phyloP scores from a whole-genome alignment of 1,140 invertebrate species.

The Caenorhabditis briggsae region DNA sequence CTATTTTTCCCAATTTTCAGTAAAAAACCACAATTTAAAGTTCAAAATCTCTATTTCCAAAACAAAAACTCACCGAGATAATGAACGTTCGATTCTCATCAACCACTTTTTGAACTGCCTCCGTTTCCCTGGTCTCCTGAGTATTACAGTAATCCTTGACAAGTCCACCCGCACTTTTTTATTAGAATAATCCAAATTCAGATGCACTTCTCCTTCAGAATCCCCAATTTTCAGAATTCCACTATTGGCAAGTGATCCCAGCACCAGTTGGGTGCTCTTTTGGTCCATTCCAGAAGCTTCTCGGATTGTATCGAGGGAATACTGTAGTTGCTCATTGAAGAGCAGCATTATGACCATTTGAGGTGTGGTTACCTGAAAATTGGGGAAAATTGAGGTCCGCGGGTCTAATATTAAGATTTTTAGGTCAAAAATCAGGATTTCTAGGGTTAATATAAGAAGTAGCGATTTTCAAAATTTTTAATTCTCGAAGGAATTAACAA shows the following conservation, averaged over 20 bases:
- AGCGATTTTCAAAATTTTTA: no score
- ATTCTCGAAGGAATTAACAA: no score
- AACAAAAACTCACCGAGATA: no score
- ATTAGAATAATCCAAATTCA: constrained; percentile 37
- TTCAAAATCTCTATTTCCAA: no score
- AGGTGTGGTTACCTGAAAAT: constrained; percentile 83
- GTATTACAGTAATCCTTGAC: constrained; percentile 92
- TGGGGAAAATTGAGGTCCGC: no score
- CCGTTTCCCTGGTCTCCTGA: constrained; percentile 90
- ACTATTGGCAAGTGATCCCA: background rate
- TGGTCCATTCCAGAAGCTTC: background rate
- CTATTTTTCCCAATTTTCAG: no score
- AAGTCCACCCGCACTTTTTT: constrained; percentile 87
- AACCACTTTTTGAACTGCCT: constrained; percentile 96
- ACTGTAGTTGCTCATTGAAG: constrained; percentile 84
- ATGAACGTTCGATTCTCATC: constrained; percentile 94
- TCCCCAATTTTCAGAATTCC: background rate
- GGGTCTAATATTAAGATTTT: background rate
- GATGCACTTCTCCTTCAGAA: background rate
- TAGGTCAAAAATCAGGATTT: background rate
- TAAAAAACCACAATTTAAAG: no score
- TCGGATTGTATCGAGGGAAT: background rate
- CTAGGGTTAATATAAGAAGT: no score
- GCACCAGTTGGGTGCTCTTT: background rate
- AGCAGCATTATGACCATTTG: constrained; percentile 97